Percentiles rank a stretch among this genome's conserved stretches.
Evolutionary conservation across 1,140 invertebrate species (phyloP).

Genomic region (Drepana arcuata): DNA sequence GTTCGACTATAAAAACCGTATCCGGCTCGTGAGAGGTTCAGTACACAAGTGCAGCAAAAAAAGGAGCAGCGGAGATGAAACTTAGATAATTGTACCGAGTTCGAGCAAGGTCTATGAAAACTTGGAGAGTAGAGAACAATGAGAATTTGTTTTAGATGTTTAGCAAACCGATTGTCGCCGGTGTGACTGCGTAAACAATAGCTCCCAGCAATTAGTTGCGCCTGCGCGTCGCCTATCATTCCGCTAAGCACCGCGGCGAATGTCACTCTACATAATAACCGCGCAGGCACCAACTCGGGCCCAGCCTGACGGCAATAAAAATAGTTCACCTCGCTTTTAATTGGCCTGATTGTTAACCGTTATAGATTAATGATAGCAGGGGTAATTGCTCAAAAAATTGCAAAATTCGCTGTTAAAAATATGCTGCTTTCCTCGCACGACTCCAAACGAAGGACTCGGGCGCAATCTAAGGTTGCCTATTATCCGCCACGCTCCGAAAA

Average conservation of each 20-base stretch:
- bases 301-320: too few species aligned
- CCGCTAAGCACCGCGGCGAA: constrained; percentile 10
- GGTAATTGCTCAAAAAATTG: constrained; percentile 29
- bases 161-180: constrained; percentile 32
- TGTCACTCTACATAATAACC: constrained; percentile 24
- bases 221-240: constrained; percentile 17
- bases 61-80: constrained; percentile 20
- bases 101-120: constrained; percentile 21
- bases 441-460: constrained; percentile 55
- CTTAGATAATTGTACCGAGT: constrained; percentile 17
- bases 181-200: constrained; percentile 31
- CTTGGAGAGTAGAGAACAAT: constrained; percentile 27
- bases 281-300: too few species aligned
- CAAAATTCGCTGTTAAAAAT: constrained; percentile 51
- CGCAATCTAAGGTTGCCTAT: constrained; percentile 68
- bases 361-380: constrained; percentile 23
- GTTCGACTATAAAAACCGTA: constrained; percentile 46
- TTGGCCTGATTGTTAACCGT: too few species aligned
- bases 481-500: constrained; percentile 70
- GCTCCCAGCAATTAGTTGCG: constrained; percentile 26
- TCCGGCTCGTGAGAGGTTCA: constrained; percentile 50
- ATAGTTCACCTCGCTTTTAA: too few species aligned
- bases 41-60: constrained; percentile 30
- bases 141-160: constrained; percentile 26
- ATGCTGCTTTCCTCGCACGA: constrained; percentile 56